Evolutionary conservation across 2,888 invertebrate genomes (phyloP), one percentile per base, ranked within the genome.

Genomic region (Odontocolon sp.): DNA sequence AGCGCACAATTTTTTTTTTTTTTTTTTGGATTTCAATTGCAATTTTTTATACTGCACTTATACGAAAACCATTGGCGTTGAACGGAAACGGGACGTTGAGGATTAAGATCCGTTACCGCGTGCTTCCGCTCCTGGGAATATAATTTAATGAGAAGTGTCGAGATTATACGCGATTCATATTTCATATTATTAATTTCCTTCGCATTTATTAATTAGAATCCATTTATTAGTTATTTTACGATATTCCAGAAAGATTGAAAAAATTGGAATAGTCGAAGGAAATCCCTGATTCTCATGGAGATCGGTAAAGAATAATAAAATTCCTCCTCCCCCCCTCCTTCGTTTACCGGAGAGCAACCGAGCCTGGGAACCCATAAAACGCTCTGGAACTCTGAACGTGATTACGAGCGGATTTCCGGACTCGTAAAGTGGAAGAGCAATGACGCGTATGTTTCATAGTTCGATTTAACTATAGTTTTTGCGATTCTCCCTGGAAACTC

Each of bases 391-490:
- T 63, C 56, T n/a, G 63, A n/a, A 38, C 56, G 67, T 56, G 61
- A 77, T 77, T 57, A 45, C 77, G 57, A 66, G 68, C 80, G 81
- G 81, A 81, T 81, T 73, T 81, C 81, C 81, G 81, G 73, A 75
- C 64, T 66, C 38, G 69, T 63, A 67, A 66, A 64, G 70, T 42
- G 61, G 28, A 69, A 54, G 64, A 64, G 71, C 67, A 72, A 80
- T 77, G 78, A 75, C 77, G 73, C 74, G 77, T 77, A 8, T 50
- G 47, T 40, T 36, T 45, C 68, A 54, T 33, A 47, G 14, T 57
- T 69, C 28, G 64, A 63, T 72, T 64, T 23, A 63, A 21, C 33
- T 36, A 6, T 63, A 23, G 33, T 63, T 33, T 18, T 9, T 31
- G 28, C 21, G 38, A 47, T 61, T 47, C 47, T 40, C 16, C 52